Evolutionary conservation across 1,140 invertebrate genomes (phyloP).

Genomic region (Arion vulgaris): DNA sequence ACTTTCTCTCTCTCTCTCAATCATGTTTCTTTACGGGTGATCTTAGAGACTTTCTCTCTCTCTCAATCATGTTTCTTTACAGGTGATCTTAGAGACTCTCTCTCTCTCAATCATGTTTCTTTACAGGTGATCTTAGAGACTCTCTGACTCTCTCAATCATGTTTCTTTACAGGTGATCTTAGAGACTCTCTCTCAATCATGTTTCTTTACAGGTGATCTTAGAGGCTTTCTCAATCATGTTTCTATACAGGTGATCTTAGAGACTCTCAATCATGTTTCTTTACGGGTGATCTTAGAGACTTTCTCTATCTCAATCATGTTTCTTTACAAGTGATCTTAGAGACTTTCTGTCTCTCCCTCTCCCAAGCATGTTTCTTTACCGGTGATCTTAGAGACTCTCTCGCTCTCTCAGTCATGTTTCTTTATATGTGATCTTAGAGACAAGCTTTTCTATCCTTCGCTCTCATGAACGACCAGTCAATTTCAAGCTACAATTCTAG

Average conservation of each 20-base stretch:
- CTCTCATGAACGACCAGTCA: too few species aligned
- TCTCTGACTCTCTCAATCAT: not conserved
- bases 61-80: not conserved
- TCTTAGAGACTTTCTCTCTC: not conserved
- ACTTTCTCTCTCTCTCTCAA: not conserved
- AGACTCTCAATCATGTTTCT: not conserved
- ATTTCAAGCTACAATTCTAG: too few species aligned
- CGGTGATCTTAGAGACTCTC: too few species aligned
- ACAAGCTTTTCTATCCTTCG: not conserved
- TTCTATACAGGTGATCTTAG: too few species aligned
- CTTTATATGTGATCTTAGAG: not conserved
- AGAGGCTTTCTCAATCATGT: not conserved
- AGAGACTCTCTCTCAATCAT: not conserved
- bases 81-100: not conserved
- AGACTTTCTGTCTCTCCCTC: not conserved
- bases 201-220: not conserved
- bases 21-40: too few species aligned
- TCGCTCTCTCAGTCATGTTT: not conserved
- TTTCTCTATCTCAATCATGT: not conserved
- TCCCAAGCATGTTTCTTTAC: not conserved
- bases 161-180: not conserved
- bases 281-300: too few species aligned
- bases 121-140: too few species aligned
- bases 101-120: not conserved
- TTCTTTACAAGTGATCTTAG: not conserved